phyloP scores from a whole-genome alignment of 2,797 vertebrate genomes.

The Malacoraja senta region DNA sequence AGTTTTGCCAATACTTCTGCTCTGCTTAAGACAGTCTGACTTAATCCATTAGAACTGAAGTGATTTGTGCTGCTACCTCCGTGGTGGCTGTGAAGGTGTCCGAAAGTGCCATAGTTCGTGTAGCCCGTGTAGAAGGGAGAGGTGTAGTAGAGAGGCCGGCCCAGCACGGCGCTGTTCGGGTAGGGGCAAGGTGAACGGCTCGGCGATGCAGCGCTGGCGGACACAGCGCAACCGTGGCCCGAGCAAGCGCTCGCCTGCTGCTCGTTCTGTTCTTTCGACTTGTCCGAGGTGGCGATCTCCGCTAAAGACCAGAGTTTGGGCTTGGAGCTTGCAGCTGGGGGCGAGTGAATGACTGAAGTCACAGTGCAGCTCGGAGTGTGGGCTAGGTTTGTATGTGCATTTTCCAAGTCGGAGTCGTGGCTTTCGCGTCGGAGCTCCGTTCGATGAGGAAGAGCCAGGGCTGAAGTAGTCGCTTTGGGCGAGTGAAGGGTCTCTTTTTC shows the following conservation, averaged over 20 bases:
- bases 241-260: slow-evolving; percentile 40
- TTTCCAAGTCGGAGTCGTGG: slow-evolving; percentile 47
- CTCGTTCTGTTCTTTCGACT: slow-evolving; percentile 71
- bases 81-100: slow-evolving; percentile 83
- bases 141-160: slow-evolving; percentile 90
- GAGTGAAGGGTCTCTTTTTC: slow-evolving; percentile 55
- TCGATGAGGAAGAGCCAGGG: slow-evolving; percentile 20
- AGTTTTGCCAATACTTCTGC: slow-evolving; percentile 83
- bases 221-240: slow-evolving; percentile 59
- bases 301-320: slow-evolving; percentile 95
- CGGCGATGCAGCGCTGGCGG: slow-evolving; percentile 58
- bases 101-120: slow-evolving; percentile 96
- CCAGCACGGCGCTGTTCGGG: slow-evolving; percentile 80
- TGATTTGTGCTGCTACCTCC: slow-evolving; percentile 69
- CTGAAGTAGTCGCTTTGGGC: slow-evolving; percentile 59
- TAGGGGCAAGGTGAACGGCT: slow-evolving; percentile 71
- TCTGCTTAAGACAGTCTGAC: slow-evolving; percentile 92
- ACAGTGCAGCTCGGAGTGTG: slow-evolving; percentile 48
- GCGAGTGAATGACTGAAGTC: slow-evolving; percentile 33
- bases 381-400: slow-evolving; percentile 62
- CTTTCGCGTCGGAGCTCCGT: neutral
- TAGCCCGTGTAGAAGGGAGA: slow-evolving; percentile 93
- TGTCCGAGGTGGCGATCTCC: slow-evolving; percentile 94
- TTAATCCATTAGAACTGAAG: slow-evolving; percentile 89
- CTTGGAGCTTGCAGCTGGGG: slow-evolving; percentile 57